Evolutionary conservation across 2,113 vertebrate genomes (phyloP).

Genomic region (Heterotilapia buettikoferi): DNA sequence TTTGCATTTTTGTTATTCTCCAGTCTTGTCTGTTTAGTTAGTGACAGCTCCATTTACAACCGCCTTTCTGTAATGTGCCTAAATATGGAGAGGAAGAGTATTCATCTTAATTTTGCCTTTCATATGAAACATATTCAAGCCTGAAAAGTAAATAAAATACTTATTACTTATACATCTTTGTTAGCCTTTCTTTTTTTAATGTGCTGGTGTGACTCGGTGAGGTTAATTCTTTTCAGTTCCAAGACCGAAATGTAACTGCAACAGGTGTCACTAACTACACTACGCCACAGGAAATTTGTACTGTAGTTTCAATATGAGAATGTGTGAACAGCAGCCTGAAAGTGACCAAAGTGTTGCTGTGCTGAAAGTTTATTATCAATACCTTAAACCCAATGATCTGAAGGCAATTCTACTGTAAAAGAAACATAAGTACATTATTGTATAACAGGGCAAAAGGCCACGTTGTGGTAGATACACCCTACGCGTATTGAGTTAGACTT

Average conservation of each 20-base stretch:
- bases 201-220: background rate
- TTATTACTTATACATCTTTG: constrained; percentile 53
- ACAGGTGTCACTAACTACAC: background rate
- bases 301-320: background rate
- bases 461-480: background rate
- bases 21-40: constrained; percentile 43
- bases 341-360: background rate
- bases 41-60: constrained; percentile 61
- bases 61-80: constrained; percentile 80
- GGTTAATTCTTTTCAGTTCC: background rate
- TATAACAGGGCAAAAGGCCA: background rate
- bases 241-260: background rate
- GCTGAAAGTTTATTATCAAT: background rate
- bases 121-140: constrained; percentile 79
- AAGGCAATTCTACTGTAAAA: background rate
- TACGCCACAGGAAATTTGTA: background rate
- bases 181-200: background rate
- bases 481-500: background rate
- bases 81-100: constrained; percentile 66
- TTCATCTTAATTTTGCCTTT: constrained; percentile 77
- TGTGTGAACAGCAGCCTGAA: background rate
- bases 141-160: constrained; percentile 79
- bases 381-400: background rate
- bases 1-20: background rate
- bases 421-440: background rate